Evolutionary conservation across 2,113 vertebrate genomes (phyloP).

Genomic region (Nerophis ophidion): DNA sequence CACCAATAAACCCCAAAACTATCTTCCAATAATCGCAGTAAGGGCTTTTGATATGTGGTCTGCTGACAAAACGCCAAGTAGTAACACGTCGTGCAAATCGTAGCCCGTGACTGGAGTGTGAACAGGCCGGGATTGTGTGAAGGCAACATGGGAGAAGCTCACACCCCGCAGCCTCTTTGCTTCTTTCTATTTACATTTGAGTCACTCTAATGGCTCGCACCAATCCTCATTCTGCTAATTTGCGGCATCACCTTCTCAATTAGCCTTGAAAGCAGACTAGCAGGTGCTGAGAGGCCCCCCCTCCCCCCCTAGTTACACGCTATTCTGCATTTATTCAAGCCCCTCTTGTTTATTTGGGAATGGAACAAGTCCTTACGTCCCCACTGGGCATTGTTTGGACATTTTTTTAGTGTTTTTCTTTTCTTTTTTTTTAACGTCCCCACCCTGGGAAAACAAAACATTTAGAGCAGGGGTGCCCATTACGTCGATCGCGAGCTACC

Average conservation of each 20-base stretch:
- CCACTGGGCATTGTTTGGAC: slow-evolving; percentile 35
- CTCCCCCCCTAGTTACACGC: slow-evolving; percentile 16
- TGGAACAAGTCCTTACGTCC: slow-evolving; percentile 13
- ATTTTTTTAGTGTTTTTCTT: slow-evolving; percentile 10
- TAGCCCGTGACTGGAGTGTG: slow-evolving; percentile 25
- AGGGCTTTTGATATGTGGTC: not conserved
- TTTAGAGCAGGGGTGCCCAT: too few species aligned
- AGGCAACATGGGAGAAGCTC: slow-evolving; percentile 30
- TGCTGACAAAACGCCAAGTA: too few species aligned
- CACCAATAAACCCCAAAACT: not conserved
- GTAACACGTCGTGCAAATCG: not conserved
- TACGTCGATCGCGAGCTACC: too few species aligned
- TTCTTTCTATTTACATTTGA: slow-evolving; percentile 19
- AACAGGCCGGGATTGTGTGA: slow-evolving; percentile 25
- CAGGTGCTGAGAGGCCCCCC: slow-evolving; percentile 33
- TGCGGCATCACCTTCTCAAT: slow-evolving; percentile 13
- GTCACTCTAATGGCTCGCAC: slow-evolving; percentile 5
- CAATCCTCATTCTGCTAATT: slow-evolving; percentile 17
- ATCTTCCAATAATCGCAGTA: not conserved
- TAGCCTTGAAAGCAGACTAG: slow-evolving; percentile 23
- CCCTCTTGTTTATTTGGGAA: slow-evolving; percentile 33
- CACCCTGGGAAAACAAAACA: too few species aligned
- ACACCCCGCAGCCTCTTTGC: slow-evolving; percentile 17
- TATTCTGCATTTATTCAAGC: slow-evolving; percentile 23
- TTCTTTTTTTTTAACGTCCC: too few species aligned